A percentile compares a stretch with the other conserved stretches of the same genome.
Evolutionary conservation across 2,113 vertebrate species (phyloP).

Genomic region (Hippocampus guttulatus): DNA sequence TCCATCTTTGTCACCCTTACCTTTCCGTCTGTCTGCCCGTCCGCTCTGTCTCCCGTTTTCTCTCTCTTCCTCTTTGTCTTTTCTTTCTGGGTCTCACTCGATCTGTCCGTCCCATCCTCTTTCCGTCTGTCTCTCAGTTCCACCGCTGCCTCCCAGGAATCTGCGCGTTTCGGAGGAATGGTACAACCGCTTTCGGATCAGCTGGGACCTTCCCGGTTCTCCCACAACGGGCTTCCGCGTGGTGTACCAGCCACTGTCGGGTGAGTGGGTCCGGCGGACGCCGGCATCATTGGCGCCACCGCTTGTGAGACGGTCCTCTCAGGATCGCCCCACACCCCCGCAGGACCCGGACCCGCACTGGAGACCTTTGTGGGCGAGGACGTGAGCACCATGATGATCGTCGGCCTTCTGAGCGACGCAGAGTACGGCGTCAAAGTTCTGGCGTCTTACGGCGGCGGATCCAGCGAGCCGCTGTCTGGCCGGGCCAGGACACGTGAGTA

Average conservation of each 20-base stretch:
- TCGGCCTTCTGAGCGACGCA: slow-evolving; percentile 88
- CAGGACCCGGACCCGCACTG: slow-evolving; percentile 83
- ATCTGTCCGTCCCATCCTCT: not conserved
- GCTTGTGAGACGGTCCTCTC: not conserved
- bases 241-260: slow-evolving; percentile 85
- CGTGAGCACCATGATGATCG: slow-evolving; percentile 87
- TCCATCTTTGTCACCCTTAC: too few relatives aligned
- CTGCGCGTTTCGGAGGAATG: slow-evolving; percentile 90
- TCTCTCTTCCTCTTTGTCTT: not conserved
- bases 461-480: slow-evolving; percentile 85
- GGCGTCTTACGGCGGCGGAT: slow-evolving; percentile 88
- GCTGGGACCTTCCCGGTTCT: slow-evolving; percentile 83
- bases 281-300: too few relatives aligned
- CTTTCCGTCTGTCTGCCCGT: not conserved
- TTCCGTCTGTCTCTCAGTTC: slow-evolving; percentile 68
- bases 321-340: not conserved
- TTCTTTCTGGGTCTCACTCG: not conserved
- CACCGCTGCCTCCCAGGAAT: slow-evolving; percentile 81
- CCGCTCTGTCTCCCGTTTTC: not conserved
- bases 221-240: slow-evolving; percentile 90
- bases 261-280: slow-evolving; percentile 51
- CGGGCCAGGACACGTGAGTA: slow-evolving; percentile 86
- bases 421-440: slow-evolving; percentile 93
- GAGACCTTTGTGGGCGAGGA: slow-evolving; percentile 96
- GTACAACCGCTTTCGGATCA: slow-evolving; percentile 93